Evolutionary conservation across 23 tunicate species (phyloP).

Genomic region (Halocynthia aurantium): DNA sequence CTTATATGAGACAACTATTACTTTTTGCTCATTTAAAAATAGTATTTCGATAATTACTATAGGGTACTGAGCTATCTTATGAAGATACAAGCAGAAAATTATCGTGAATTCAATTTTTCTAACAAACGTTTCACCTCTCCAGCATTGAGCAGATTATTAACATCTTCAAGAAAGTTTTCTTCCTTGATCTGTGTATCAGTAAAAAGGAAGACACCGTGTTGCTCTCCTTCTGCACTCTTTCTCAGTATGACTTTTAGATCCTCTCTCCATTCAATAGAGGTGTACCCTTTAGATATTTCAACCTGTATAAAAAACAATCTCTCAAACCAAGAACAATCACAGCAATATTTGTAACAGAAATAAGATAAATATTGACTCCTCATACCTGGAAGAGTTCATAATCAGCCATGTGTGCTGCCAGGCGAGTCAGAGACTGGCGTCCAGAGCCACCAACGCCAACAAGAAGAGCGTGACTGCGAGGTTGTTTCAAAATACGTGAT

Average conservation of each 20-base stretch:
- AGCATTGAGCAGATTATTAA: slow-evolving; percentile 89
- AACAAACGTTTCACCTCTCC: slow-evolving; percentile 56
- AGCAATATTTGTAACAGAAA: not conserved
- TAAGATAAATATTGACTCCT: not conserved
- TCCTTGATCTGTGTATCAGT: slow-evolving; percentile 98
- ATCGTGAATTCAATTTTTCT: too few species aligned
- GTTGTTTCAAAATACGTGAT: slow-evolving; percentile 88
- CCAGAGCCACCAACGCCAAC: slow-evolving; percentile 96
- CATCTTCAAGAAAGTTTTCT: slow-evolving; percentile 93
- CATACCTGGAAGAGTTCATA: slow-evolving; percentile 83
- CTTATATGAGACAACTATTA: too few species aligned
- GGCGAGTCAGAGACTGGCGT: slow-evolving; percentile 84
- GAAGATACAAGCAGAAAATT: too few species aligned
- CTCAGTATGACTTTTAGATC: slow-evolving; percentile 91
- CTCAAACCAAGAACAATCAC: not conserved
- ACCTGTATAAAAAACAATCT: slow-evolving; percentile 26
- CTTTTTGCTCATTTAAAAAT: too few species aligned
- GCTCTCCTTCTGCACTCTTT: slow-evolving; percentile 82
- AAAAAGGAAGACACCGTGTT: slow-evolving; percentile 87
- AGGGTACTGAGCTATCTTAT: too few species aligned
- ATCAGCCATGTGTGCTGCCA: slow-evolving; percentile 98
- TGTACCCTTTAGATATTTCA: slow-evolving; percentile 93
- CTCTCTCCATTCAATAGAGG: slow-evolving; percentile 83
- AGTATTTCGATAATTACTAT: too few species aligned
- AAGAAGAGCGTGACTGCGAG: slow-evolving; percentile 88